Evolutionary conservation across 1,140 invertebrate species (phyloP).

Genomic region (Drosophila pallidifrons): DNA sequence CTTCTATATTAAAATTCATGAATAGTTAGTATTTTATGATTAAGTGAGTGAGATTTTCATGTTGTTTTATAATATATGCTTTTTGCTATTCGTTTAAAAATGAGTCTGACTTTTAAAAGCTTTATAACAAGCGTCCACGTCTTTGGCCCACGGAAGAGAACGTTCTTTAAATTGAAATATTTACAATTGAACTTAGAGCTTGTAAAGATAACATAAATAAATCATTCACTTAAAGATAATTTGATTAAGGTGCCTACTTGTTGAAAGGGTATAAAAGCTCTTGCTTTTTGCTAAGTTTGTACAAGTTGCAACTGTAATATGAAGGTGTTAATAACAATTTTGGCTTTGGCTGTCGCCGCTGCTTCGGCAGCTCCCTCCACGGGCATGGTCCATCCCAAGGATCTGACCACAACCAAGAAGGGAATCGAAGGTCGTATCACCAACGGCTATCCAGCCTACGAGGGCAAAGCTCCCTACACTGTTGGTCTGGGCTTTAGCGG

Average conservation of each 20-base stretch:
- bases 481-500: constrained; percentile 81
- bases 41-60: too few species aligned
- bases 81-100: too few species aligned
- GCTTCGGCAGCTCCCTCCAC: constrained; percentile 28
- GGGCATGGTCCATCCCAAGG: constrained; percentile 39
- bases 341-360: constrained; percentile 44
- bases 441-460: constrained; percentile 57
- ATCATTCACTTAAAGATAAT: constrained; percentile 16
- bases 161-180: not conserved
- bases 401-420: constrained; percentile 21
- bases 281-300: not conserved
- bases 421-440: constrained; percentile 64
- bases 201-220: constrained; percentile 24
- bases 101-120: too few species aligned
- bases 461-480: constrained; percentile 86
- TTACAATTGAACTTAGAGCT: constrained; percentile 5
- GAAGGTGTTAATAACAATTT: constrained; percentile 47
- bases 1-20: too few species aligned
- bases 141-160: not conserved
- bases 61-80: too few species aligned
- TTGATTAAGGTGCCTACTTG: not conserved
- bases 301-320: constrained; percentile 36
- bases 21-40: too few species aligned
- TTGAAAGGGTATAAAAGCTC: constrained; percentile 9
- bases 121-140: not conserved